Conservation (phyloP, 2,888 invertebrate genomes). For the Harpagoxenus sublaevis region DNA sequence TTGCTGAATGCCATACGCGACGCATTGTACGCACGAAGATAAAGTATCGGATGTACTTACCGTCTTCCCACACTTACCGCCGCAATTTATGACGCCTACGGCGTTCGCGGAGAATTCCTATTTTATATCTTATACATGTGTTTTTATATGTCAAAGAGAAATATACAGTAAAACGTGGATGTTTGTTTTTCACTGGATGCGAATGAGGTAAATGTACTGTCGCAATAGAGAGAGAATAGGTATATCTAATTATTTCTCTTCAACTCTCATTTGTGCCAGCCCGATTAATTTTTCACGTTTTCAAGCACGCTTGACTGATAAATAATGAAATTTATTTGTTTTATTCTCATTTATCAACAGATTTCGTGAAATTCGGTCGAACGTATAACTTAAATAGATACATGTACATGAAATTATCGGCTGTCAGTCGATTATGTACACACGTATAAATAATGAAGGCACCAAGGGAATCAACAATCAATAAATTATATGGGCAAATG, state of each 20-base stretch:
- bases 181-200: background rate
- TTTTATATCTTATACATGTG: constrained; percentile 39
- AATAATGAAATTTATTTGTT: constrained; percentile 53
- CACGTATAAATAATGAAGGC: constrained; percentile 76
- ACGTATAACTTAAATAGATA: constrained; percentile 52
- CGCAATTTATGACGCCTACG: constrained; percentile 31
- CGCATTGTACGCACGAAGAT: background rate
- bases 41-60: constrained; percentile 40
- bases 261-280: background rate
- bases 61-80: constrained; percentile 41
- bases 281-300: background rate
- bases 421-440: constrained; percentile 71
- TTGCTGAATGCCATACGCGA: background rate
- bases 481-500: constrained; percentile 68
- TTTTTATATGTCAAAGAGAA: constrained; percentile 5
- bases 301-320: constrained; percentile 26
- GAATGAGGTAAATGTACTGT: constrained; percentile 17
- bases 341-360: constrained; percentile 66
- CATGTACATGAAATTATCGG: constrained; percentile 51
- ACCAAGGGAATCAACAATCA: constrained; percentile 75
- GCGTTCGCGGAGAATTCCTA: constrained; percentile 24
- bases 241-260: constrained; percentile 24
- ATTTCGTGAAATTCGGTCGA: constrained; percentile 47
- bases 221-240: constrained; percentile 3
- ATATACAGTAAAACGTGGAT: constrained; percentile 16